Percentiles rank a stretch among this genome's conserved stretches.
These are phyloP conservation scores for Leptinotarsa texana DNA, from an alignment of 1,140 invertebrate genomes.

Conservation along the genomic window DNA sequence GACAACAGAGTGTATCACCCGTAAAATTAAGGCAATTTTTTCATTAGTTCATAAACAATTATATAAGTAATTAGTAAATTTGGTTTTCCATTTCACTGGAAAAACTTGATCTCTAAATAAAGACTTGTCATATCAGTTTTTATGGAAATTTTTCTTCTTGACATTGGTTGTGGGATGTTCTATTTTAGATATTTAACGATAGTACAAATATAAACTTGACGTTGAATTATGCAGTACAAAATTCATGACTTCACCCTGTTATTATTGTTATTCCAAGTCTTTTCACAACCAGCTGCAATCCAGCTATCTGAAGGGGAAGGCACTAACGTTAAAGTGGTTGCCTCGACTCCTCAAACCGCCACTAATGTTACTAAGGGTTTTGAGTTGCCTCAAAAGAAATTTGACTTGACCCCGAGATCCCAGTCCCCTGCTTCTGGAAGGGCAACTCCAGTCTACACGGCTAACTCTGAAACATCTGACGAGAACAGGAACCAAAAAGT, in stretches of 20 bases:
- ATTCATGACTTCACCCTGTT: not conserved
- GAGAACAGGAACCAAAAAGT: slow-evolving; percentile 51
- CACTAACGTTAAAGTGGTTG: slow-evolving; percentile 38
- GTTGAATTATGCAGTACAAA: not conserved
- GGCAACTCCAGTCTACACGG: slow-evolving; percentile 55
- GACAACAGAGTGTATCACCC: not conserved
- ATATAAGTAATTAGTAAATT: not conserved
- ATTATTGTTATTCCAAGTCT: not conserved
- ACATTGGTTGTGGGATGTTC: not conserved
- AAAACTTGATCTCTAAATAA: no score
- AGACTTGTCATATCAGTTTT: no score
- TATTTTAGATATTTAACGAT: not conserved
- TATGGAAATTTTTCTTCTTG: no score
- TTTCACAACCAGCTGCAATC: not conserved
- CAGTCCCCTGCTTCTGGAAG: slow-evolving; percentile 67
- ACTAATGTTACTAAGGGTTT: slow-evolving; percentile 57
- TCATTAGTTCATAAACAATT: not conserved
- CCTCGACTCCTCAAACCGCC: slow-evolving; percentile 47
- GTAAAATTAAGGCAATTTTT: not conserved
- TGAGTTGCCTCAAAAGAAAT: slow-evolving; percentile 52
- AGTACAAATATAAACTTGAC: slow-evolving; percentile 6
- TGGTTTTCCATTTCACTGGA: not conserved
- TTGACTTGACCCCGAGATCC: slow-evolving; percentile 58
- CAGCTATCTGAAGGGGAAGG: not conserved
- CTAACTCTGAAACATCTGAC: slow-evolving; percentile 47